phyloP scores from a whole-genome alignment of 2,797 vertebrate species.

The Cossypha niveicapilla region DNA sequence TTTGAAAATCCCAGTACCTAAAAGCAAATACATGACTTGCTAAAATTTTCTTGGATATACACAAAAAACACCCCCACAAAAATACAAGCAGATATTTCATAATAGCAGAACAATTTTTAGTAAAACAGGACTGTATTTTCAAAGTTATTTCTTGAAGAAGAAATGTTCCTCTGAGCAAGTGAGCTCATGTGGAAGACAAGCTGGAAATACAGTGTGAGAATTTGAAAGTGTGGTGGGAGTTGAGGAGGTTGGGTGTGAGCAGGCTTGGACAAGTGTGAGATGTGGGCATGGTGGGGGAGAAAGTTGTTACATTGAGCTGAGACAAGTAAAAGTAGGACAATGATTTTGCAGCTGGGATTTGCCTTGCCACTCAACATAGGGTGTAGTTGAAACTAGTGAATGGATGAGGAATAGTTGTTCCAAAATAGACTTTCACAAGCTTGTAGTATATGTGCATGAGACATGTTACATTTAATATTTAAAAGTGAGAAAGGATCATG shows the following conservation, averaged over 20 bases:
- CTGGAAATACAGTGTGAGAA: neutral
- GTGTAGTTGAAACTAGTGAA: neutral
- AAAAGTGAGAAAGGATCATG: neutral
- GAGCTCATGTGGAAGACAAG: neutral
- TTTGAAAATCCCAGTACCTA: neutral
- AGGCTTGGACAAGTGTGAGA: neutral
- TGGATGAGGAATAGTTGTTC: neutral
- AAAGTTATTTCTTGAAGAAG: neutral
- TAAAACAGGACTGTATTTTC: neutral
- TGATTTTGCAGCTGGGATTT: neutral
- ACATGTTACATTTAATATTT: neutral
- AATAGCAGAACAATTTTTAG: neutral
- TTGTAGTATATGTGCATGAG: neutral
- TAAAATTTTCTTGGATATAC: neutral
- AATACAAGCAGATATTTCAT: neutral
- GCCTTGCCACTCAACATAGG: accelerated
- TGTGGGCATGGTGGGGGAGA: too few species aligned
- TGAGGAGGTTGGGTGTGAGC: neutral
- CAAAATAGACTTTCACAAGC: neutral
- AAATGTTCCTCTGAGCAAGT: accelerated
- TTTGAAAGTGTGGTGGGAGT: neutral
- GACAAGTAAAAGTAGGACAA: neutral
- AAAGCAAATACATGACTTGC: neutral
- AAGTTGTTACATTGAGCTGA: neutral
- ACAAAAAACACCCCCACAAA: neutral